Evolutionary conservation across 2,113 vertebrate genomes (phyloP), one percentile per base, ranked within the genome.

Genomic region (Struthidea cinerea): DNA sequence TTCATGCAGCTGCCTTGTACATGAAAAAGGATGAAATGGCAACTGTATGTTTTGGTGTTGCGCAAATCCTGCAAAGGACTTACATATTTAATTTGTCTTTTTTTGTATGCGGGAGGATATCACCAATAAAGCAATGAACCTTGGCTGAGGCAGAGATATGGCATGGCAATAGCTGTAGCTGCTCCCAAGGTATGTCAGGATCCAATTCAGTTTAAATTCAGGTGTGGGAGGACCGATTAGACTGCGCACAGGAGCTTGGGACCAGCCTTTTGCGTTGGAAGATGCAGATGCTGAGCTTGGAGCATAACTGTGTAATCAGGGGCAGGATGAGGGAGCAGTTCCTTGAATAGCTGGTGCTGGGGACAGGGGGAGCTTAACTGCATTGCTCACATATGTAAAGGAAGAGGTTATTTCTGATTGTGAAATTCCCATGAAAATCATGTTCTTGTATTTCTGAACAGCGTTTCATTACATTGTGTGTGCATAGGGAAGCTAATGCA

Each of bases 351-450:
- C 52, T 77, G 69, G 3, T 77, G 44, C 27, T 61, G 16, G 28
- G 23, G 16, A 37, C 28, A 78, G 17, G 2, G 28, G 21, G 9
- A 52, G 23, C 22, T 53, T 74, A 49, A 41, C 70, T 33, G 23
- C 14, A 5, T 64, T 57, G 65, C 30, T 64, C 28, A 3, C 7
- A 3, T 55, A 27, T 7, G 0, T 68, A 42, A 78, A 78, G 52
- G 37, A 50, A 64, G 33, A 80, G 21, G 39, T 32, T 21, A 71
- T 73, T 84, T 84, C 41, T 80, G 73, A 76, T 60, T 68, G 69
- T 39, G 70, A 52, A 77, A 93, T 78, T 89, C 71, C 83, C 65
- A 41, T 42, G 60, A 80, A 95, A 91, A 53, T 42, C 24, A n/a
- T 50, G 35, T 59, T 91, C 60, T 71, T 16, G 20, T 52, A 28